Evolutionary conservation across 2,113 vertebrate species (phyloP), one percentile per base, ranked within the genome.

Genomic region (Eidolon helvum): DNA sequence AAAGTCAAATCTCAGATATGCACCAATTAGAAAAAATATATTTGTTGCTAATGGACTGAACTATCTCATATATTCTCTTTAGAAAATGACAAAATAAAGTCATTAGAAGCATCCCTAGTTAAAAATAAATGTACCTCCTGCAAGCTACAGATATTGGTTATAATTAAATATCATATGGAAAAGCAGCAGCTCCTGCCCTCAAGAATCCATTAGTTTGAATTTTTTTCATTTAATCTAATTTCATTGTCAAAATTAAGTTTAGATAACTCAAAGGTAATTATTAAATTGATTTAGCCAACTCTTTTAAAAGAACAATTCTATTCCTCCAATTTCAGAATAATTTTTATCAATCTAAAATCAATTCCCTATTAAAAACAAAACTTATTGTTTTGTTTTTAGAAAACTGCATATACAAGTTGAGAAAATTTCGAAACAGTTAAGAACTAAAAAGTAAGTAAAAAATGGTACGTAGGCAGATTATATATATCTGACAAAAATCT

Each of bases 1-100:
- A 86, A 88, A 94, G 43, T 65, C 40, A 94, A 95, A 96, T 33
- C 50, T 93, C 19, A 95, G 30, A 74, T 90, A 91, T 35, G 10
- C 40, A 1, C 7, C 75, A 28, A 45, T 65, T 65, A 55, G 16
- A 43, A 83, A 50, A 92, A 93, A 55, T 66, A 66, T 48, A 84
- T 74, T 69, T 95, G 45, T 84, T 95, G 28, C 45, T 92, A 87
- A 95, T 1, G 95, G 19, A 33, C n/a, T 84, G 21, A 94, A 82
- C 10, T 68, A 80, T 19, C 10, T 93, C 18, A 89, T 9, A 75
- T 38, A 80, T 50, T 82, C 30, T 88, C 35, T 90, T 68, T 80
- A 74, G n/a, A 66, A 85, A 65, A 95, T 77, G 15, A 77, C n/a
- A 96, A n/a, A 10, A 50, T 21, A 78, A 21, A 71, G 10, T 92